These are phyloP conservation scores for Heterotis niloticus DNA, from an alignment of 2,113 vertebrate genomes.

Conservation along the genomic window DNA sequence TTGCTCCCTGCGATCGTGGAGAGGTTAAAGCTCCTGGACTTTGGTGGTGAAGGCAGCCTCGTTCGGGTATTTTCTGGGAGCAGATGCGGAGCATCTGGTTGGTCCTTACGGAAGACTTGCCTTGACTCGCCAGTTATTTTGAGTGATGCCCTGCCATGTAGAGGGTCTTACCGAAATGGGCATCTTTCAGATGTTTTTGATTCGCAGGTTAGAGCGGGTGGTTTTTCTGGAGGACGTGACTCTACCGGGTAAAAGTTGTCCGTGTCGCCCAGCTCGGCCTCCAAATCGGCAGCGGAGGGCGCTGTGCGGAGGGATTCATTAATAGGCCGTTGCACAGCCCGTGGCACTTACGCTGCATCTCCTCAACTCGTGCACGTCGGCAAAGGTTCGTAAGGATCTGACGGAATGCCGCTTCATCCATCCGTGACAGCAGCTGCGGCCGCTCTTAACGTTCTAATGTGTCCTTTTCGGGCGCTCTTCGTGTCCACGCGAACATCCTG, in stretches of 20 bases:
- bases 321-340: slow-evolving; percentile 53
- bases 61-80: too few species aligned
- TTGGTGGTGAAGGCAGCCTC: too few species aligned
- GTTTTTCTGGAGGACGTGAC: too few species aligned
- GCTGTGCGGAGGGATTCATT: slow-evolving; percentile 50
- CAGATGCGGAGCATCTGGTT: too few species aligned
- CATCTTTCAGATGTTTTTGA: too few species aligned
- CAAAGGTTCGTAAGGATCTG: slow-evolving; percentile 30
- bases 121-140: too few species aligned
- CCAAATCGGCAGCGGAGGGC: slow-evolving; percentile 39
- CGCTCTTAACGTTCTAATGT: background rate
- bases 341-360: slow-evolving; percentile 43
- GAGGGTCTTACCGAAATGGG: too few species aligned
- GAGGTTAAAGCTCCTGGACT: too few species aligned
- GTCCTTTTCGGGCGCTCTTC: slow-evolving; percentile 33
- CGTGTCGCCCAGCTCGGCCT: slow-evolving; percentile 46
- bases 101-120: too few species aligned
- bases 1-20: too few species aligned
- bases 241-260: background rate
- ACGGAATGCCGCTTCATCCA: slow-evolving; percentile 37
- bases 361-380: slow-evolving; percentile 33
- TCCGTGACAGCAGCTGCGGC: slow-evolving; percentile 41
- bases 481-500: background rate
- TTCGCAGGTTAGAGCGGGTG: too few species aligned
- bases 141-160: too few species aligned